These are phyloP conservation scores for Terrapene triunguis DNA, from an alignment of 2,113 vertebrate genomes.

Conservation along the genomic window DNA sequence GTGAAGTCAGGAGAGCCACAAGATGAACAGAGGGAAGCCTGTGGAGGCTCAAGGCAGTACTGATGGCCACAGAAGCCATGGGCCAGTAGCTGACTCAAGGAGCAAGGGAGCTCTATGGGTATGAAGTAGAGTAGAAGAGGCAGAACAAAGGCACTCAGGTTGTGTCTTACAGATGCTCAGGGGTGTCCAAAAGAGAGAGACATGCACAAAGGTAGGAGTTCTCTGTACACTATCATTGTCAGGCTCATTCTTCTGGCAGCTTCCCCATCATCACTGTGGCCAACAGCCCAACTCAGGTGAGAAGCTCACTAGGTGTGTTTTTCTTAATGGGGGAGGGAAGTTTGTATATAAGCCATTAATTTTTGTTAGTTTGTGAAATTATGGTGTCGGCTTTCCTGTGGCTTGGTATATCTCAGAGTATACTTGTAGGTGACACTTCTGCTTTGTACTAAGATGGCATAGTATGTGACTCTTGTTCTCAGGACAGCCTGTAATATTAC, in stretches of 20 bases:
- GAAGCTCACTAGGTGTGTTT: not conserved
- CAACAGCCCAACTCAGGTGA: not conserved
- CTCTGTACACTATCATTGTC: accelerated
- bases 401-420: accelerated
- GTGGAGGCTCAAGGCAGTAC: not conserved
- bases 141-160: not conserved
- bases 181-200: not conserved
- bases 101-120: accelerated
- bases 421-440: accelerated
- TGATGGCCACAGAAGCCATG: not conserved
- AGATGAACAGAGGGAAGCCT: not conserved
- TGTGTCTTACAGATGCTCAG: not conserved
- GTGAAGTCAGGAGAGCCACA: not conserved
- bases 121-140: accelerated
- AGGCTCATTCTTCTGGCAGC: accelerated
- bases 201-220: not conserved
- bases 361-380: not conserved
- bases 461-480: not conserved
- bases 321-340: not conserved
- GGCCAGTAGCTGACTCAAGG: not conserved
- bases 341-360: accelerated
- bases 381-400: not conserved
- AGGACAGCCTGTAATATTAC: not conserved
- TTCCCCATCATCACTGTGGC: not conserved
- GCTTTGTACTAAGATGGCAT: accelerated